A percentile compares a stretch with the other conserved stretches of the same genome.
Evolutionary conservation across 2,113 vertebrate species (phyloP).

Genomic region (Uria lomvia): DNA sequence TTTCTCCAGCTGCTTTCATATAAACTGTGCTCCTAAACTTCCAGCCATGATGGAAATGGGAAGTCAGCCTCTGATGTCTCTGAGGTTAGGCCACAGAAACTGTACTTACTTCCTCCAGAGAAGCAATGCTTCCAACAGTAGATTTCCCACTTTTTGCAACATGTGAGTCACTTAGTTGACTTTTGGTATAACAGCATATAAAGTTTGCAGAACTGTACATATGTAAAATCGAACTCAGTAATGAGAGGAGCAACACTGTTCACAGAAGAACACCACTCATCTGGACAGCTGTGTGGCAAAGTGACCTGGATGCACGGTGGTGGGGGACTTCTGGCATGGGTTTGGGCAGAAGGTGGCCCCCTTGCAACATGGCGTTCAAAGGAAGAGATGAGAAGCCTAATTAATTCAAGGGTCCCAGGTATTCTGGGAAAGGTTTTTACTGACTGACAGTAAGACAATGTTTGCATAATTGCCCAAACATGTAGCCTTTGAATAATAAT

Average conservation of each 20-base stretch:
- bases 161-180: background rate
- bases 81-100: background rate
- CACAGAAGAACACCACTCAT: background rate
- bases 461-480: constrained; percentile 55
- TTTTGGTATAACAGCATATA: background rate
- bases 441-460: constrained; percentile 23
- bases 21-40: background rate
- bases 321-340: background rate
- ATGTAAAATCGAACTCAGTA: background rate
- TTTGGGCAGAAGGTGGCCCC: background rate
- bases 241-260: background rate
- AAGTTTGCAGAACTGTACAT: background rate
- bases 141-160: background rate
- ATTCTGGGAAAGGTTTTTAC: constrained; percentile 24
- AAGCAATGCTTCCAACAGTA: background rate
- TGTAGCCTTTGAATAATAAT: constrained; percentile 32
- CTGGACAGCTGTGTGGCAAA: background rate
- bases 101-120: background rate
- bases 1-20: background rate
- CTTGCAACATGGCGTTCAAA: background rate
- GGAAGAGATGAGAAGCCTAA: background rate
- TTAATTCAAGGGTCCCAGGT: constrained; percentile 16
- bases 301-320: background rate
- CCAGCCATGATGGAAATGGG: background rate
- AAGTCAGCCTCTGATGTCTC: background rate